A percentile compares a stretch with the other conserved stretches of the same genome.
phyloP scores from a whole-genome alignment of 2,113 vertebrate species.

The Dasyprocta punctata region DNA sequence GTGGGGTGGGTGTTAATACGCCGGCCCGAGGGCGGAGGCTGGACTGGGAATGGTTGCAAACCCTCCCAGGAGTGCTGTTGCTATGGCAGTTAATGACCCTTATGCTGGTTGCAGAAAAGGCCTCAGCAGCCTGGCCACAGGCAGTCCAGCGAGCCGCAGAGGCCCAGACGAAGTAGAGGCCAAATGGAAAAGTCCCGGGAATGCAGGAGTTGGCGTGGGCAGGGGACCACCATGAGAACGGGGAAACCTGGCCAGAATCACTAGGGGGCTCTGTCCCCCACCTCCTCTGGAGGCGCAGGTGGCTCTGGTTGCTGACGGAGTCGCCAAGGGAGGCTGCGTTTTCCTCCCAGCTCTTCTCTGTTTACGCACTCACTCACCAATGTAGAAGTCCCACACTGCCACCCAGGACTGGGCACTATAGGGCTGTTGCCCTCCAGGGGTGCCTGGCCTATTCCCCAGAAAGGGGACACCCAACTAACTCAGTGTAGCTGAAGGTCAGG shows the following conservation, averaged over 20 bases:
- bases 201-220: background rate
- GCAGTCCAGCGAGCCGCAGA: background rate
- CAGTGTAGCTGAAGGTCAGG: fast-evolving
- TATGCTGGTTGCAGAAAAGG: background rate
- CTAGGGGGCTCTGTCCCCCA: background rate
- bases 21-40: background rate
- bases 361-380: fast-evolving
- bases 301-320: background rate
- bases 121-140: background rate
- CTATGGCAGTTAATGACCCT: background rate
- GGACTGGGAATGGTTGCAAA: background rate
- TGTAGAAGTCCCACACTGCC: fast-evolving
- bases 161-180: fast-evolving
- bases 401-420: background rate
- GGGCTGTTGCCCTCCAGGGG: background rate
- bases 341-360: background rate
- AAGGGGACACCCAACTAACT: background rate
- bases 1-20: fast-evolving
- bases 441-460: background rate
- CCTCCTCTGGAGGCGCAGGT: background rate
- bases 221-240: background rate
- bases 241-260: fast-evolving
- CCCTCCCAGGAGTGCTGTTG: too few relatives aligned
- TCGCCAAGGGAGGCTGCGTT: fast-evolving
- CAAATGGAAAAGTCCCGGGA: background rate